Percentiles rank a stretch among this genome's conserved stretches.
These are phyloP conservation scores for Diceros bicornis DNA, from an alignment of 2,797 vertebrate genomes.

Conservation along the genomic window DNA sequence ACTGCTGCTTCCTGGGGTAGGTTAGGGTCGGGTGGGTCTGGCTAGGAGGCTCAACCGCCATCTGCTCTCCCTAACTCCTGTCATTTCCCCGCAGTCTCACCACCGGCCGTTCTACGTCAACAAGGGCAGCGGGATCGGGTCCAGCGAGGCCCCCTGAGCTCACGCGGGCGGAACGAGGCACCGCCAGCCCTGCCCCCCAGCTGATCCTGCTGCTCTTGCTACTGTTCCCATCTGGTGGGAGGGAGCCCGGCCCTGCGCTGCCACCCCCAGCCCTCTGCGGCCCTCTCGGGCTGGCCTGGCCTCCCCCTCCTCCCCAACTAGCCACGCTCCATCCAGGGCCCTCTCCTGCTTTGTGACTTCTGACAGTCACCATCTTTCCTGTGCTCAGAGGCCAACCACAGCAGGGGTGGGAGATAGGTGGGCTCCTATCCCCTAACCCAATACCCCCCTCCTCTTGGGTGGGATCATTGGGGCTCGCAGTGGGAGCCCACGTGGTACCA, in stretches of 20 bases:
- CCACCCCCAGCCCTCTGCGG: not conserved
- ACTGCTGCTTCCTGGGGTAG: not conserved
- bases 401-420: not conserved
- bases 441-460: not conserved
- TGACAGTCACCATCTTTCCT: not conserved
- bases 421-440: not conserved
- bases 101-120: conserved; percentile 92
- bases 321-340: not conserved
- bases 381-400: not conserved
- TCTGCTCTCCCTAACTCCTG: not conserved
- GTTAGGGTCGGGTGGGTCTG: not conserved
- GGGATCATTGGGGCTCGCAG: not conserved
- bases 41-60: accelerated
- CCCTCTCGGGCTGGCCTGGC: not conserved
- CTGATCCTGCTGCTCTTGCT: conserved; percentile 69
- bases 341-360: not conserved
- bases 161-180: conserved; percentile 46
- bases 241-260: not conserved
- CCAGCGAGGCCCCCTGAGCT: conserved; percentile 91
- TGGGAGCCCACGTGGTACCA: accelerated
- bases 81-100: conserved; percentile 88
- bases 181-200: conserved; percentile 62
- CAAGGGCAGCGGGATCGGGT: conserved; percentile 90
- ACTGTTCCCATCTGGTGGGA: conserved; percentile 41
- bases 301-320: not conserved